phyloP scores from a whole-genome alignment of 2,888 invertebrate species.

The Girardia tigrina region DNA sequence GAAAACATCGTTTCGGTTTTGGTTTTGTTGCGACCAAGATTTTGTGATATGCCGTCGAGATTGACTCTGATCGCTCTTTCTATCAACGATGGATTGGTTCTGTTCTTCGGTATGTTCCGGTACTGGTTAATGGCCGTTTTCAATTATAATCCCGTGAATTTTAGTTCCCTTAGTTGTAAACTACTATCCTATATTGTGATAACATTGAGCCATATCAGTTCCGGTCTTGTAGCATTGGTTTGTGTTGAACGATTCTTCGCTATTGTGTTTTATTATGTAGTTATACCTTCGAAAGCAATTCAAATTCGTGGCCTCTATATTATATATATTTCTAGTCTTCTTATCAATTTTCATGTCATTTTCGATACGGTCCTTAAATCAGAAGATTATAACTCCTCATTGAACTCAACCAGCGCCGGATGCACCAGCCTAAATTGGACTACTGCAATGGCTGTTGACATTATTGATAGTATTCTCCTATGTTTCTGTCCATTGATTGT shows the following conservation, averaged over 20 bases:
- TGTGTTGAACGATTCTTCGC: constrained; percentile 29
- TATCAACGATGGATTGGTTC: constrained; percentile 1
- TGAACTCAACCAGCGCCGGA: not conserved
- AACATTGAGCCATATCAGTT: constrained; percentile 23
- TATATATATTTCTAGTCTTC: not conserved
- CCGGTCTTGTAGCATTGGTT: constrained; percentile 23
- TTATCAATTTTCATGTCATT: constrained; percentile 29
- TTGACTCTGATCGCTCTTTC: constrained; percentile 26
- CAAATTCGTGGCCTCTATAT: constrained; percentile 16
- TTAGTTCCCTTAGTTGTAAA: constrained; percentile 29
- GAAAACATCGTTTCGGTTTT: constrained; percentile 32
- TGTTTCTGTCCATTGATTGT: constrained; percentile 15
- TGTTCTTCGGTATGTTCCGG: constrained; percentile 25
- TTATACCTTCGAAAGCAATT: not conserved
- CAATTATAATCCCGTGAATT: not conserved
- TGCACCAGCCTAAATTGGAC: not conserved
- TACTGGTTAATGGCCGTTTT: constrained; percentile 19
- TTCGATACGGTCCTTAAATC: constrained; percentile 15
- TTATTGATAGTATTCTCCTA: not conserved
- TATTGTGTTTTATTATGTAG: not conserved
- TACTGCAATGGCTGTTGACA: not conserved
- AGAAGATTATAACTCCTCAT: not conserved
- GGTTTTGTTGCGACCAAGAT: not conserved
- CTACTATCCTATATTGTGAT: constrained; percentile 3
- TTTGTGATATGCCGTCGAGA: constrained; percentile 27